Base-by-base conservation (phyloP, 2,113 vertebrate genomes). In the Hippocampus guttulatus region DNA sequence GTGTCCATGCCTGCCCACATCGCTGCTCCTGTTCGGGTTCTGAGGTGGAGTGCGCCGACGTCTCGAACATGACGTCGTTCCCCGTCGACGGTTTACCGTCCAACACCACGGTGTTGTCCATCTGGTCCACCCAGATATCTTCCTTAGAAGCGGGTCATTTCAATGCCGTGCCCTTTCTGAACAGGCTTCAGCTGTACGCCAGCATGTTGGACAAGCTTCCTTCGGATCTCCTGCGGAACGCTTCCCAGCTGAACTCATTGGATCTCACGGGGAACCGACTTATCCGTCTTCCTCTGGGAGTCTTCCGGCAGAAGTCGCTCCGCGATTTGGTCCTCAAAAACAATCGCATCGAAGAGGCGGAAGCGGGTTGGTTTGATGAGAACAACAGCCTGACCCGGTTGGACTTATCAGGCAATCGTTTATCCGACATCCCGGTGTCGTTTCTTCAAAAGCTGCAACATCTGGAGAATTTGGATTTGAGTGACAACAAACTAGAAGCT, bases 211-310 rank as follows among this genome's bases (percentile, higher is more conserved):
- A 68, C 1, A 40, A 30, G 0, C 90, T 97, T 18, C 84, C 92
- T 0, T 63, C 74, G 0, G 47, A 84, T 27, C 77, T 95, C 0
- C 88, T 95, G 73, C 68, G 2, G 8, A 79, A 74, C 0, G 79
- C 91, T 41, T 83, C 88, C 11, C 12, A 25, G 16, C 82, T 97
- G 1, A 73, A 75, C 9, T 78, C 77, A 1, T 79, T 96, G 61
- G 95, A 95, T 55, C 91, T 96, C 11, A 94, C 94, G 0, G 95
- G 25, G 84, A 94, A 93, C 81, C 67, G 70, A 40, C 69, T 96
- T 85, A 89, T 88, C 55, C 21, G 27, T 20, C 87, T 95, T 20
- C 91, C 93, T 5, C 5, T 65, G 0, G 68, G 69, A 2, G 64
- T 94, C 66, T 94, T 95, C 75, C 3, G 0, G 10, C 38, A 82